Evolutionary conservation across 2,888 invertebrate species (phyloP).

Genomic region (Chloroclystis v-ata): DNA sequence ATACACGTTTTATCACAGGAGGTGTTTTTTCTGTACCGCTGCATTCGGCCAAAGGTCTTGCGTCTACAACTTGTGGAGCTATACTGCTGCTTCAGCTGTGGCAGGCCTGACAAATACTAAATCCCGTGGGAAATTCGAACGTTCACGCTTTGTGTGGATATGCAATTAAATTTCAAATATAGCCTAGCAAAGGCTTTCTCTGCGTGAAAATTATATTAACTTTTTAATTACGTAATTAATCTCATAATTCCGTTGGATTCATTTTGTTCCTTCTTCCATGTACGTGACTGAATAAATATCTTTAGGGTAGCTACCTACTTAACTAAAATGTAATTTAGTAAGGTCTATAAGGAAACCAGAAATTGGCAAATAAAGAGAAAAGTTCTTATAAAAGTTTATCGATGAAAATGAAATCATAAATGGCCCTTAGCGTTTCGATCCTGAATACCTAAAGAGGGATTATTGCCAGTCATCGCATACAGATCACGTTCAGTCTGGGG

Average conservation of each 20-base stretch:
- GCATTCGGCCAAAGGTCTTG: conserved; percentile 24
- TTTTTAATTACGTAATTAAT: too few relatives aligned
- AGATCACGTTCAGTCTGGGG: conserved; percentile 35
- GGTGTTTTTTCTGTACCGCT: conserved; percentile 16
- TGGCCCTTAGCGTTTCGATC: conserved; percentile 22
- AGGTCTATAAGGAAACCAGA: background rate
- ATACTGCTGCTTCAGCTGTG: conserved; percentile 4
- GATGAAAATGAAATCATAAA: conserved; percentile 34
- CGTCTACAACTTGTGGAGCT: conserved; percentile 9
- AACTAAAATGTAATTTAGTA: background rate
- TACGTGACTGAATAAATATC: too few relatives aligned
- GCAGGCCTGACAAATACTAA: conserved; percentile 26
- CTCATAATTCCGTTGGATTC: too few relatives aligned
- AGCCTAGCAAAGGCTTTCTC: conserved; percentile 11
- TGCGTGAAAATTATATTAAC: too few relatives aligned
- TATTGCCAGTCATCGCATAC: conserved; percentile 26
- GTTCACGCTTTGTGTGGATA: conserved; percentile 21
- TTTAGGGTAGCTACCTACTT: background rate
- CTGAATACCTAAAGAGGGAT: conserved; percentile 44
- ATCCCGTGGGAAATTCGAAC: conserved; percentile 30
- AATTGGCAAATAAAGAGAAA: conserved; percentile 15
- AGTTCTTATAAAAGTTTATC: conserved; percentile 34
- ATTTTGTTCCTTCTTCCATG: too few relatives aligned
- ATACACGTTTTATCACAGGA: conserved; percentile 20
- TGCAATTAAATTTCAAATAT: conserved; percentile 21